Base-by-base conservation (phyloP, 2,888 invertebrate species). In the Brenthis daphne region DNA sequence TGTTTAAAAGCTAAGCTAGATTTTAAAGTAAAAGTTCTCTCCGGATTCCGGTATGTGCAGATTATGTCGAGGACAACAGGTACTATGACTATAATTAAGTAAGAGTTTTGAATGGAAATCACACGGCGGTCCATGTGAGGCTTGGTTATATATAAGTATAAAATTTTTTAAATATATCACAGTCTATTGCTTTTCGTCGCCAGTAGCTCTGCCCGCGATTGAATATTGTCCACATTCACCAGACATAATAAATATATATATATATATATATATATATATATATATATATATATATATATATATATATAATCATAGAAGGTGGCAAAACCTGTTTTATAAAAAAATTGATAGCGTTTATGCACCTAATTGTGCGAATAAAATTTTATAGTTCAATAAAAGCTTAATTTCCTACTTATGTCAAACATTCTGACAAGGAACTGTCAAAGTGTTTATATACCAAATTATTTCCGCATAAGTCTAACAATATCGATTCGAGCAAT, bases 361-460 rank as follows among this genome's bases (percentile, higher is more conserved):
- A 57, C 20, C 24, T 58, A 24, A 47, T 58, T 48, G 57, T 58
- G 48, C 12, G 29, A 50, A 50, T 14, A 50, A 60, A 60, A 5
- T 3, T 50, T 60, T 60, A 60, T 60, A 50, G 33, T 60, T 50
- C 20, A 20, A 43, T 20, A 47, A 58, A 48, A 14, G n/a, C 20
- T 14, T 29, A 29, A 58, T 58, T 58, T 58, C 58, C 58, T 58
- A 58, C 58, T 58, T 58, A 24, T 29, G 48, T 48, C 14, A 58
- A 48, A 58, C 1, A 58, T 11, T 11, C 58, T 14, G 20, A 24
- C 24, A 43, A 24, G 11, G 47, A 58, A 16, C 43, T 57, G 43
- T 57, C 47, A 57, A 57, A 43, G 43, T 58, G 24, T 14, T 24
- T 56, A 13, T 47, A 1, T 58, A n/a, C 29, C 12, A 50, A n/a